Evolutionary conservation across 2,113 vertebrate genomes (phyloP), one percentile per base, ranked within the genome.

Genomic region (Corythornis cristatus): DNA sequence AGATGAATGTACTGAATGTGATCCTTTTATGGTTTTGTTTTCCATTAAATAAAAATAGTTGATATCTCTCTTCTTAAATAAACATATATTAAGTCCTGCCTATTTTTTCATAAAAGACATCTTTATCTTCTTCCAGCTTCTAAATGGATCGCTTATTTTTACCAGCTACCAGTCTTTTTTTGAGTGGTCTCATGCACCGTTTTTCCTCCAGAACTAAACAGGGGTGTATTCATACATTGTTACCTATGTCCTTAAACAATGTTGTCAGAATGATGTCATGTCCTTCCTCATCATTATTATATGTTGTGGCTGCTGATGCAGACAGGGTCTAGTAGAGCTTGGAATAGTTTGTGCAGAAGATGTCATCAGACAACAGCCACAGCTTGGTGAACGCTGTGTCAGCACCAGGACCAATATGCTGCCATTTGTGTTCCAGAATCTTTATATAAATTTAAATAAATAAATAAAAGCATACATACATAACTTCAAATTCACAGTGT

Each of bases 1-100:
- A 71, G 18, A 45, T 19, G 19, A 58, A 66, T 40, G 40, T 40
- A 19, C 45, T 17, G 9, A 57, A 31, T 26, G 9, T 4, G 22
- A 10, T 31, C 1, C 0, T 16, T 71, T 43, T 23, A 29, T 3
- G 3, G n/a, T 26, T 43, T 70, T 1, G 1, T 75, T 68, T 68
- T 68, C 21, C 45, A 5, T 65, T 78, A 29, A 48, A 12, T 4
- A 57, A 15, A 60, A 28, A 7, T 35, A 37, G 17, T 57, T 17
- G 3, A 19, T 19, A 12, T 7, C 8, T 16, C 4, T 46, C 31
- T 61, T 77, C 45, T 75, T 65, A 66, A 67, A 64, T 40, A 75
- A 82, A 57, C 25, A 7, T 2, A 0, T 18, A 40, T 56, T 16
- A 54, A 76, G 3, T 15, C 25, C 66, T 72, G 2, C 18, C 11